phyloP scores from a whole-genome alignment of 2,888 invertebrate species.

The Aleiodes leptofemur region DNA sequence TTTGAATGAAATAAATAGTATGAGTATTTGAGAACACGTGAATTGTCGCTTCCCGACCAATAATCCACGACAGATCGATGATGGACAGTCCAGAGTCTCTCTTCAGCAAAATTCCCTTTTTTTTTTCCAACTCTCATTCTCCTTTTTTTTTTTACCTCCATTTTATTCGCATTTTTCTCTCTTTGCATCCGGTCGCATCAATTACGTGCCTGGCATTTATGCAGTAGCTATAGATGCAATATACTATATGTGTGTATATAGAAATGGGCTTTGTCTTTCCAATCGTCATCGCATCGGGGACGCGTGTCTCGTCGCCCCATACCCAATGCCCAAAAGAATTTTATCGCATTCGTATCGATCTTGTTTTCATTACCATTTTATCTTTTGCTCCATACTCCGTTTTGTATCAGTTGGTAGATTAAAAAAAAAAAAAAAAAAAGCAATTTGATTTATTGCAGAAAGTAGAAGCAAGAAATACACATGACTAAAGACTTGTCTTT shows the following conservation, averaged over 20 bases:
- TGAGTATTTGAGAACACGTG: constrained; percentile 4
- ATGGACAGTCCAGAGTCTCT: constrained; percentile 18
- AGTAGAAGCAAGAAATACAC: constrained; percentile 23
- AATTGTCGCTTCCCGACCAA: constrained; percentile 29
- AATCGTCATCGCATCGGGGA: constrained; percentile 55
- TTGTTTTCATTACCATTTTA: constrained; percentile 73
- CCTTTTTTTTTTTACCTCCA: background rate
- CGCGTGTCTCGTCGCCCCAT: constrained; percentile 66
- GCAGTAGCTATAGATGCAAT: constrained; percentile 17
- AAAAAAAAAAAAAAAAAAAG: constrained; percentile 59
- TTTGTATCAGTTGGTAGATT: constrained; percentile 32
- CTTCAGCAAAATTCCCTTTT: background rate
- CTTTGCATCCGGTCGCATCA: constrained; percentile 33
- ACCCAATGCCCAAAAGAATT: constrained; percentile 65
- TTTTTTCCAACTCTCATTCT: background rate
- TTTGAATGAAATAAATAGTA: background rate
- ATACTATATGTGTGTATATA: background rate
- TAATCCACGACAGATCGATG: constrained; percentile 31
- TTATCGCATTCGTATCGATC: constrained; percentile 72
- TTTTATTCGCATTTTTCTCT: constrained; percentile 12
- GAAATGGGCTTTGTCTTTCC: constrained; percentile 33
- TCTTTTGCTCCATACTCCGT: constrained; percentile 51
- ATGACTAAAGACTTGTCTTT: background rate
- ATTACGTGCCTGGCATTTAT: constrained; percentile 36
- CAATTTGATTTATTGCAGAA: constrained; percentile 70